Base-by-base conservation (phyloP, 1,140 invertebrate species). In the Hydropsyche tenuis region DNA sequence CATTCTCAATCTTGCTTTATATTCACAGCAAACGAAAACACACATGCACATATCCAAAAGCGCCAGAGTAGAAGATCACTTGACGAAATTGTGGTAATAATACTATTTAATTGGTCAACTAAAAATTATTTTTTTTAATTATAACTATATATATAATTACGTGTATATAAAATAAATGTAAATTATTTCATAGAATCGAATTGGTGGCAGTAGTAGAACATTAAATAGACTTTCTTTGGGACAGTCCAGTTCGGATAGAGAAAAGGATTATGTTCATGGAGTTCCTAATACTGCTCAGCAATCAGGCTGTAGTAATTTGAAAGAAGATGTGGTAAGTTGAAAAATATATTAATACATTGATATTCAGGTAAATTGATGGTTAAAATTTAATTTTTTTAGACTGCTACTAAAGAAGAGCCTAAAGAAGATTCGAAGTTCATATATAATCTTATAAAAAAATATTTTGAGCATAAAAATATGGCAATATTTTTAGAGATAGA, bases 171-270 rank as follows among this genome's bases (percentile, higher is more conserved):
- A 43, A 48, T 48, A 14, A 48, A 48, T 7, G 14, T 6, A 48
- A 48, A 60, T 2, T 1, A 42, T 37, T 46, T 60, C 60, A 14
- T 45, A 72, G 69, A 72, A 63, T 30, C 69, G 69, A 30, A 70
- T 70, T 22, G 51, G 68, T 18, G 27, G 68, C 3, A 74, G 62
- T 30, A 74, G 62, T 69, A 70, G 69, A 70, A 56, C 23, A 22
- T 76, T 71, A 18, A 73, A 71, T 43, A 71, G 73, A 62, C 69
- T 73, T 6, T 72, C 75, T 25, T 42, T 69, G 14, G 71, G 64
- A 3, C 75, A 76, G 27, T 76, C 75, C n/a, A 73, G 72, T 64
- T 76, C 75, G 14, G 75, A 76, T 46, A 20, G 75, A 60, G 75
- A 76, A 63, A 76, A 68, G 65, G 75, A 76, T 48, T 76, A 70